A percentile compares a stretch with the other conserved stretches of the same genome.
These are phyloP conservation scores for Oopsacas minuta DNA, from an alignment of 37 sponge, comb jelly and placozoan genomes.

Conservation along the genomic window DNA sequence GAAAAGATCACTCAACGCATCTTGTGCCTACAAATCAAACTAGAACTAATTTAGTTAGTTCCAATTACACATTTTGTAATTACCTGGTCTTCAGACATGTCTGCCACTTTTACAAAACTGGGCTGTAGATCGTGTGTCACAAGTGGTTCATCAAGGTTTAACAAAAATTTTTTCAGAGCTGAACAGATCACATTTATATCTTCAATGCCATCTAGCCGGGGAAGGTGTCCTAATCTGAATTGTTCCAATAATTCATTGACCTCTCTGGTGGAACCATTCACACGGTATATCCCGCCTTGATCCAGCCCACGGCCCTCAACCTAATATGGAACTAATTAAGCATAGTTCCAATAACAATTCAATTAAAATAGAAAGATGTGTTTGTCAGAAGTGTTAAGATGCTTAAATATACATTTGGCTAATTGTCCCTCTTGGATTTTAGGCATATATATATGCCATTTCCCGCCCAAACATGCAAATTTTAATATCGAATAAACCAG, in stretches of 20 bases:
- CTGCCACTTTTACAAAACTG: slow-evolving; percentile 16
- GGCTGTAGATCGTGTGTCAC: slow-evolving; percentile 12
- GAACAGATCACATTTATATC: slow-evolving; percentile 3
- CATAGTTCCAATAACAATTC: background rate
- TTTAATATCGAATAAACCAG: too few relatives aligned
- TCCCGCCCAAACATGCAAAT: too few relatives aligned
- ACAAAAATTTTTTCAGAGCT: background rate
- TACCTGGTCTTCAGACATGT: slow-evolving; percentile 11
- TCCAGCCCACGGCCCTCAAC: background rate
- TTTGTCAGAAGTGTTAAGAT: too few relatives aligned
- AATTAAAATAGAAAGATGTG: background rate
- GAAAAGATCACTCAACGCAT: background rate
- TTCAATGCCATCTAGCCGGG: background rate
- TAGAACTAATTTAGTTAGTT: background rate
- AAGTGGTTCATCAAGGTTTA: background rate
- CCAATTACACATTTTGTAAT: too few relatives aligned
- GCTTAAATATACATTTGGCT: too few relatives aligned
- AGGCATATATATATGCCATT: too few relatives aligned
- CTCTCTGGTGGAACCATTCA: background rate
- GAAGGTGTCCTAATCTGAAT: background rate
- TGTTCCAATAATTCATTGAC: slow-evolving; percentile 13
- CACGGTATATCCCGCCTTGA: background rate
- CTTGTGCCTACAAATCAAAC: background rate
- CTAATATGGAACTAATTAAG: background rate
- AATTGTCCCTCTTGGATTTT: too few relatives aligned